Percentiles rank a stretch among this genome's conserved stretches.
phyloP scores from a whole-genome alignment of 2,113 vertebrate genomes.

The Herpetotheres cachinnans region DNA sequence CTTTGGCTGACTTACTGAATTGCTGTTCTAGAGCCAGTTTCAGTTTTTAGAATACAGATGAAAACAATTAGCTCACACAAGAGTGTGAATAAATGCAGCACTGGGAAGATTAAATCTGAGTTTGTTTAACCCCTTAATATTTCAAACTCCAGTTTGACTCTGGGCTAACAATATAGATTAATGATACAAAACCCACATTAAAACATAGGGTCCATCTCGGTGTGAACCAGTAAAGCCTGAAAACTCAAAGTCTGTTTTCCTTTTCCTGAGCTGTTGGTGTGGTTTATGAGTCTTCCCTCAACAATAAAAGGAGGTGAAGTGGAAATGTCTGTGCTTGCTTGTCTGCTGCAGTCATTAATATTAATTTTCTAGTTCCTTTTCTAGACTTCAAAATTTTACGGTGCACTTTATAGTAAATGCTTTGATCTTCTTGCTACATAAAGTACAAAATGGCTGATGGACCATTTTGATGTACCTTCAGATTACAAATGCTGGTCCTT shows the following conservation, averaged over 20 bases:
- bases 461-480: not conserved
- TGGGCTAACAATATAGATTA: not conserved
- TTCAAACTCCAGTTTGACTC: not conserved
- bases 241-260: not conserved
- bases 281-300: slow-evolving; percentile 21
- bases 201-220: not conserved
- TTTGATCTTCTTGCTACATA: slow-evolving; percentile 21
- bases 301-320: not conserved
- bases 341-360: slow-evolving; percentile 29
- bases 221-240: not conserved
- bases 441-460: slow-evolving; percentile 11
- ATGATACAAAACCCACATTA: not conserved
- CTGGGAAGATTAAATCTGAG: not conserved
- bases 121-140: not conserved
- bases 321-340: slow-evolving; percentile 42
- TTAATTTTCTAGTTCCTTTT: slow-evolving; percentile 19
- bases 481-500: not conserved
- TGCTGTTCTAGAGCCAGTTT: not conserved
- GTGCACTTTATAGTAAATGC: not conserved
- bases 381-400: slow-evolving; percentile 31
- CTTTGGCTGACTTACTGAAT: not conserved
- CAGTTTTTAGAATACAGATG: not conserved
- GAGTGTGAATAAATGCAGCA: not conserved
- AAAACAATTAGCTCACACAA: not conserved
- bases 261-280: not conserved